Evolutionary conservation across 2,888 invertebrate genomes (phyloP).

Genomic region (Eupithecia centaureata): DNA sequence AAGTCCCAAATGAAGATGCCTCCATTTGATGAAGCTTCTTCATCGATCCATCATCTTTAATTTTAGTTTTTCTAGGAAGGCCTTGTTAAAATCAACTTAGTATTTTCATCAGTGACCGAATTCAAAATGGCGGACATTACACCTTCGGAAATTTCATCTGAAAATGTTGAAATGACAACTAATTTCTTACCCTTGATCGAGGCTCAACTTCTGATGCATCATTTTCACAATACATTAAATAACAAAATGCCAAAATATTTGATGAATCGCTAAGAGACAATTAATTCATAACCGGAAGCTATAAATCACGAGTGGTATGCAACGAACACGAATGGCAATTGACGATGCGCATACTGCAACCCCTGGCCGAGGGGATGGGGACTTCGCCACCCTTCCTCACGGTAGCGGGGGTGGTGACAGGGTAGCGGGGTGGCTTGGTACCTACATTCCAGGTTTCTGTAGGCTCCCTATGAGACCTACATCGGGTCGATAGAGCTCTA

Average conservation of each 20-base stretch:
- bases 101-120: not conserved
- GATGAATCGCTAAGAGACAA: slow-evolving; percentile 4
- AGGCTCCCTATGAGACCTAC: slow-evolving; percentile 39
- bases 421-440: slow-evolving; percentile 29
- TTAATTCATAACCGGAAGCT: slow-evolving; percentile 18
- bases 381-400: slow-evolving; percentile 12
- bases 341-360: slow-evolving; percentile 36
- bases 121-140: not conserved
- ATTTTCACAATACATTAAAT: slow-evolving; percentile 11
- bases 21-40: not conserved
- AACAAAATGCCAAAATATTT: slow-evolving; percentile 16
- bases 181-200: not conserved
- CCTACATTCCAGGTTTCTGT: slow-evolving; percentile 43
- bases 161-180: not conserved
- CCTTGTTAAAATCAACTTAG: not conserved
- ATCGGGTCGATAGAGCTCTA: slow-evolving; percentile 40
- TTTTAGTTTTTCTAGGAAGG: not conserved
- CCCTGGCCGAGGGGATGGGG: slow-evolving; percentile 8
- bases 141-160: not conserved
- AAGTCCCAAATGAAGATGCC: not conserved
- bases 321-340: slow-evolving; percentile 31
- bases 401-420: slow-evolving; percentile 14
- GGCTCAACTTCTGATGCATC: not conserved
- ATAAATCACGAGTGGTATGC: slow-evolving; percentile 37
- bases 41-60: not conserved